Evolutionary conservation across 1,140 invertebrate species (phyloP), one percentile per base, ranked within the genome.

Genomic region (Callitettix versicolor): DNA sequence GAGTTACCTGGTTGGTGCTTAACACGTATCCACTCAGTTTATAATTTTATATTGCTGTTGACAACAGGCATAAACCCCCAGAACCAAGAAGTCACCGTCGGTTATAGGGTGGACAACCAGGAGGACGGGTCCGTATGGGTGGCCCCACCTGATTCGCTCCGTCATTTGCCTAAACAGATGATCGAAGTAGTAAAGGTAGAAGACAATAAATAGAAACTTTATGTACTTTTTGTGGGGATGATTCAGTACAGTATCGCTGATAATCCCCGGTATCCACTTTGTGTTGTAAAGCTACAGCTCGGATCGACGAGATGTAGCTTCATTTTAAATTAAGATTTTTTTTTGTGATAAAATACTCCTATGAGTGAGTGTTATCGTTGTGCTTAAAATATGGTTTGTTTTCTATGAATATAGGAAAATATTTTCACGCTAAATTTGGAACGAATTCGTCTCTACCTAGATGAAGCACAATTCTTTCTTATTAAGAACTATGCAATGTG

Each of bases 61-160:
- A 22, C 24, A n/a, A 46, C 57, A 69, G 68, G 62, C 38, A 55
- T 60, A 52, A 63, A 65, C 51, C 63, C 62, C 36, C 57, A 64
- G 33, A 60, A 33, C 12, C 62, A 64, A 46, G 69, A 73, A 58
- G 64, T 67, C 53, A 72, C 68, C 6, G 73, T 82, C 44, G 80
- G 80, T 4, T 81, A 80, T 64, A 68, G 79, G 3, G 65, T 76
- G 52, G 72, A 76, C 40, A 69, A 70, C 36, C 80, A 79, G 64
- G 73, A 71, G 60, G 68, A 71, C 57, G 80, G 79, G 14, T 71
- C 67, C 1, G 70, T 73, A 53, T 64, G 63, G 61, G 78, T 81
- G 33, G 74, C 73, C 22, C 72, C 76, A 2, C 64, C 74, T 12
- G 65, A 71, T 21, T 68, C 75, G 41, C 71, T 80, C 17, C 59